A percentile compares a stretch with the other conserved stretches of the same genome.
Conservation (phyloP, 2,797 vertebrate species). For the Cyprinella venusta region DNA sequence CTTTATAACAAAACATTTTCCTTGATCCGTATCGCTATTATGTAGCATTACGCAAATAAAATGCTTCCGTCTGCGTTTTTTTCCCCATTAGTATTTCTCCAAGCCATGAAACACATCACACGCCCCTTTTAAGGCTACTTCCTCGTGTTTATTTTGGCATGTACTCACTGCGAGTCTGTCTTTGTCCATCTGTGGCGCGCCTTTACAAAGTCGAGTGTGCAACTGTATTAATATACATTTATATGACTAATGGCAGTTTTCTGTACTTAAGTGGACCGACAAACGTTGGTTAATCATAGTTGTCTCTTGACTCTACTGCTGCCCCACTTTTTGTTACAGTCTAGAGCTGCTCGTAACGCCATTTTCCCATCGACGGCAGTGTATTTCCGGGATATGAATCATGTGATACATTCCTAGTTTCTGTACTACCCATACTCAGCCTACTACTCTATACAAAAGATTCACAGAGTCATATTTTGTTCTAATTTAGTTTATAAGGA, state of each 20-base stretch:
- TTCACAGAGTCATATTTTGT: not conserved
- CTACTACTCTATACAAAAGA: not conserved
- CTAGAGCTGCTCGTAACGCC: conserved; percentile 52
- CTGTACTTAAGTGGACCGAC: not conserved
- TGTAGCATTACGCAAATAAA: not conserved
- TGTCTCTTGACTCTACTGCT: conserved; percentile 8
- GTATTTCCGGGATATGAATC: conserved; percentile 70
- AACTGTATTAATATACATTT: conserved; percentile 20
- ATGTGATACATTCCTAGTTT: conserved; percentile 63
- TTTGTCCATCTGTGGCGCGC: conserved; percentile 75
- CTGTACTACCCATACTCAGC: not conserved
- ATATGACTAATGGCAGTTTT: not conserved
- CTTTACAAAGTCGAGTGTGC: conserved; percentile 8
- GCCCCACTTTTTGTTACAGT: conserved; percentile 23
- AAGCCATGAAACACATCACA: not conserved
- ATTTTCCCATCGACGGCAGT: conserved; percentile 42
- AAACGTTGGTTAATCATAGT: not conserved
- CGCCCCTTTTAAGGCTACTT: conserved; percentile 7
- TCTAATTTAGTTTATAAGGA: not conserved
- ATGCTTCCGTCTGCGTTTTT: not conserved
- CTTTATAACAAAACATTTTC: conserved; percentile 24
- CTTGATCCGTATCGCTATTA: not conserved
- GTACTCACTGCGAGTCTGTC: conserved; percentile 75
- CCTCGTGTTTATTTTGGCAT: conserved; percentile 52
- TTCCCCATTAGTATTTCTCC: not conserved